Conservation (phyloP, 2,797 vertebrate species). For the Arrhamphus sclerolepis region DNA sequence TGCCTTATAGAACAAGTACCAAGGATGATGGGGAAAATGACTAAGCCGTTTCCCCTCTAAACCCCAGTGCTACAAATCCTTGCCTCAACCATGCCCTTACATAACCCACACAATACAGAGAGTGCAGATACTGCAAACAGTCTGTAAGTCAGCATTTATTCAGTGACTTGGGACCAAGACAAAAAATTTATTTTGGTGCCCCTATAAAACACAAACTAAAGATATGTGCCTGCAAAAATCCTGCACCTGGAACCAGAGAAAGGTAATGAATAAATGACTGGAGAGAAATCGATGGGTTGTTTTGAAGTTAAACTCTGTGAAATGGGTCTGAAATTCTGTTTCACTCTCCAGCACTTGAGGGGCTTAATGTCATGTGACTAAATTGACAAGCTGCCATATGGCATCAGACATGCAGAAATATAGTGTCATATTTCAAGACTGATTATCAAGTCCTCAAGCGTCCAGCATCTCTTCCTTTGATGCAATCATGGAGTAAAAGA, state of each 20-base stretch:
- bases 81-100: slow-evolving; percentile 30
- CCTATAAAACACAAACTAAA: slow-evolving; percentile 55
- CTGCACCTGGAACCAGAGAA: slow-evolving; percentile 3
- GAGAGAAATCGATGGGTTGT: neutral
- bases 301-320: slow-evolving; percentile 14
- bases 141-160: slow-evolving; percentile 40
- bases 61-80: slow-evolving; percentile 24
- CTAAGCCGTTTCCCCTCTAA: slow-evolving; percentile 30
- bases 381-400: slow-evolving; percentile 48
- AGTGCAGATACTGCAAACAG: slow-evolving; percentile 14
- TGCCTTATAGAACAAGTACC: slow-evolving; percentile 32
- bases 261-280: neutral
- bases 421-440: slow-evolving; percentile 39
- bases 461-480: slow-evolving; percentile 28
- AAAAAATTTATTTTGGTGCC: slow-evolving; percentile 50
- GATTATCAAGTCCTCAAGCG: slow-evolving; percentile 7
- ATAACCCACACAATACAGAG: slow-evolving; percentile 32
- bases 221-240: slow-evolving; percentile 45
- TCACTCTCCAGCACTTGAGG: slow-evolving; percentile 7
- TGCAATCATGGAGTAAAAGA: slow-evolving; percentile 12
- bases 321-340: slow-evolving; percentile 15
- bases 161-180: slow-evolving; percentile 46
- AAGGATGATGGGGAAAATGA: slow-evolving; percentile 50
- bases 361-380: slow-evolving; percentile 24
- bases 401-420: slow-evolving; percentile 52